Evolutionary conservation across 2,888 invertebrate species (phyloP), one percentile per base, ranked within the genome.

Genomic region (Drepanosiphum platanoidis): DNA sequence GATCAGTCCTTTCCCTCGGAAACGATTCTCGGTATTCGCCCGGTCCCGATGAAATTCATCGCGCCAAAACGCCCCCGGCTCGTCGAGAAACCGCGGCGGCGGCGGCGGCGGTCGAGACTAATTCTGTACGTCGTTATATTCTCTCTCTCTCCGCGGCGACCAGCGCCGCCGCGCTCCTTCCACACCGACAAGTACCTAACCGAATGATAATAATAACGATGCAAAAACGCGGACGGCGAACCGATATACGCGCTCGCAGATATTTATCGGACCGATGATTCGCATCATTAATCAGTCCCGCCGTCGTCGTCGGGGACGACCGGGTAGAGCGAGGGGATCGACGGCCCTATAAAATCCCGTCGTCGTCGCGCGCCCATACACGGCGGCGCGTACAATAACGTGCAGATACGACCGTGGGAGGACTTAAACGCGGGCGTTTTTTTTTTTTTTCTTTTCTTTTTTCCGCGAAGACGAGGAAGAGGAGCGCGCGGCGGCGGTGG

Each of bases 201-300:
- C 8, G 36, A 36, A 27, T 18, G 75, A 36, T 27, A 36, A 36
- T 75, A 75, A 36, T 75, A 75, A 75, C 8, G 75, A 58, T 58
- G 58, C 75, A 34, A 75, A 75, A 75, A 58, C 58, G 58, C 52
- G 18, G 18, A 22, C 52, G 52, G 46, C 46, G 46, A n/a, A 46
- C 52, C 52, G 22, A 18, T 27, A 39, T 22, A 46, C 34, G n/a
- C 4, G 27, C 4, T 9, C 13, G 52, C 22, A 32, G 15, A 52
- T 34, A 58, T 81, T 61, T 72, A 61, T 82, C 72, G 61, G 61
- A 30, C 82, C 61, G 71, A 82, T 72, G 72, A 82, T 61, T 72
- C 39, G 15, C 61, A 30, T 72, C 82, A 72, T 82, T 42, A 82
- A 82, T 82, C 82, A 82, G 72, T n/a, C 7, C 22, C 8, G 9